A percentile compares a stretch with the other conserved stretches of the same genome.
Evolutionary conservation across 2,113 vertebrate species (phyloP).

Genomic region (Brachyhypopomus occidentalis): DNA sequence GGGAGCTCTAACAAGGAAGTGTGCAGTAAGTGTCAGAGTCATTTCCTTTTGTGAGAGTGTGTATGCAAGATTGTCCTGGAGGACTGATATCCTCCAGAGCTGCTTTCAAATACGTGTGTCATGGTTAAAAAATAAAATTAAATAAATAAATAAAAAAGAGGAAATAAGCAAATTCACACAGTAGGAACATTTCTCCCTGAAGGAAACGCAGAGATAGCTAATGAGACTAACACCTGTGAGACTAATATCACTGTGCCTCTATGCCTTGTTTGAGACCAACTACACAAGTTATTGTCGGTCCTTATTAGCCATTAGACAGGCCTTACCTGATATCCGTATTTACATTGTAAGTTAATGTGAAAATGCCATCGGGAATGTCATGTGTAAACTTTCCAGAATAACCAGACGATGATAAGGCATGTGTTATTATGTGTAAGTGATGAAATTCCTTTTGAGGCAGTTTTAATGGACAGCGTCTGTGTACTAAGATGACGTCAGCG

Average conservation of each 20-base stretch:
- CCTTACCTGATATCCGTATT: background rate
- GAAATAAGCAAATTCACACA: background rate
- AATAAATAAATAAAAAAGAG: background rate
- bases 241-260: no score
- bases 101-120: background rate
- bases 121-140: background rate
- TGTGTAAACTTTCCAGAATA: background rate
- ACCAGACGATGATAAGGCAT: background rate
- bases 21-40: slow-evolving; percentile 48
- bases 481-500: no score
- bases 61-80: slow-evolving; percentile 5
- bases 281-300: background rate
- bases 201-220: background rate
- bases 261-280: background rate
- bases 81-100: background rate
- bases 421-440: background rate
- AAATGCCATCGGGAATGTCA: background rate
- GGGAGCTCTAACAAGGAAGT: slow-evolving; percentile 64
- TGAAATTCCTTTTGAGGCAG: background rate
- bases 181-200: slow-evolving; percentile 24
- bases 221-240: slow-evolving; percentile 23
- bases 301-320: background rate
- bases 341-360: background rate
- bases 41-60: slow-evolving; percentile 61
- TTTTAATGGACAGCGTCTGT: no score